Conservation (phyloP, 2,113 vertebrate genomes). For the Verasper variegatus region DNA sequence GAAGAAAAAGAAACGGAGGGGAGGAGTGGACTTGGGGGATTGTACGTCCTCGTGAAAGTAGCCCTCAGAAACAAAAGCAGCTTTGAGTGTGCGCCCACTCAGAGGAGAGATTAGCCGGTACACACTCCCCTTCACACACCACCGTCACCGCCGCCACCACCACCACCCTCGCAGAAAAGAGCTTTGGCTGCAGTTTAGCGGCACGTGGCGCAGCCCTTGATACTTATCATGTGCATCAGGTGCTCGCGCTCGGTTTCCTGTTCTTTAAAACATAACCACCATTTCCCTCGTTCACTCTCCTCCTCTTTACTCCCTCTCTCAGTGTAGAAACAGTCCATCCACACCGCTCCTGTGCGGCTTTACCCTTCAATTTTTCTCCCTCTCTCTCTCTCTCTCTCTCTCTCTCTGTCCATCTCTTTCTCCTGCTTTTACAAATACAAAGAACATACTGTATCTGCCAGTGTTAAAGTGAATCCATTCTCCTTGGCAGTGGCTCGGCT, state of each 20-base stretch:
- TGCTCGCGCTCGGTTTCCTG: conserved; percentile 77
- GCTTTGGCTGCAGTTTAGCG: conserved; percentile 77
- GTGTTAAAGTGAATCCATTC: conserved; percentile 72
- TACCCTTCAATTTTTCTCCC: conserved; percentile 18
- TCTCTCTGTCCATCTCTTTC: conserved; percentile 35
- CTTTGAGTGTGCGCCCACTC: conserved; percentile 79
- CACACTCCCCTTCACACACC: conserved; percentile 42
- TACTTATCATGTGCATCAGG: conserved; percentile 82
- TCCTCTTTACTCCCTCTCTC: conserved; percentile 20
- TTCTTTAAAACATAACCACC: conserved; percentile 69
- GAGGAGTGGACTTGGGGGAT: conserved; percentile 59
- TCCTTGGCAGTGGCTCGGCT: conserved; percentile 57
- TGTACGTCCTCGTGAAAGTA: conserved; percentile 78
- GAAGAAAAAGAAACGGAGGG: conserved; percentile 20
- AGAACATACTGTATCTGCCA: conserved; percentile 73
- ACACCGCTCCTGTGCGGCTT: conserved; percentile 22
- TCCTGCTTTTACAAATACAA: conserved; percentile 69
- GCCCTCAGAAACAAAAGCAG: conserved; percentile 83
- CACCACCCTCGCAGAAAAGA: conserved; percentile 60
- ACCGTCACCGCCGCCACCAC: conserved; percentile 19
- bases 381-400: not conserved
- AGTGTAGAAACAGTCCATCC: conserved; percentile 35
- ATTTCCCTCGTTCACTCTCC: conserved; percentile 42
- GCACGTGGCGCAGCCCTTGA: conserved; percentile 81
- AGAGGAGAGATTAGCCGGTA: conserved; percentile 75